Evolutionary conservation across 30 jellyfish, hydroid and myxozoan genomes (phyloP), one percentile per base, ranked within the genome.

Genomic region (Rhopilema esculentum): DNA sequence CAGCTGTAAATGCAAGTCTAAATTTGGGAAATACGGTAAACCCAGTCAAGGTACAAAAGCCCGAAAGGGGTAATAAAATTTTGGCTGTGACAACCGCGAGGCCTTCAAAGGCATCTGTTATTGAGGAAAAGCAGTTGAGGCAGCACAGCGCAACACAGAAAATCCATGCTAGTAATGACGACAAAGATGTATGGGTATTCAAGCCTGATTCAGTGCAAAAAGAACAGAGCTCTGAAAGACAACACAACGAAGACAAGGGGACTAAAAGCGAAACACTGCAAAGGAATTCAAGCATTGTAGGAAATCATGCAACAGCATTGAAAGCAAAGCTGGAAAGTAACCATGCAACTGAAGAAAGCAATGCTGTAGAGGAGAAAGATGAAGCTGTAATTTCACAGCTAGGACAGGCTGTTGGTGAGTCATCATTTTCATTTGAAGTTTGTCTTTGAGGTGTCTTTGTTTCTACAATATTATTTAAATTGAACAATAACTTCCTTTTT

Each of bases 341-440:
- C 52, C 64, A 24, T 25, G 18, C 50, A 23, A 20, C 30, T 16
- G 23, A 40, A 40, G 57, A 40, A 40, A 40, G 21, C 6, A 51
- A 32, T 27, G 22, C 82, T 21, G 16, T 22, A 30, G 62, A 22
- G 28, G 17, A 24, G 65, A 71, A 28, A 15, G 82, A 48, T 18
- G 72, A 48, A 32, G n/a, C 85, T 9, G 25, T 75, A 1, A 18
- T 48, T 20, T 66, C 51, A 0, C 27, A 75, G 72, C 8, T 75
- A n/a, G 85, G 85, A 2, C 85, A 75, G 12, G 85, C 85, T 0
- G 72, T 75, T 20, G 85, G 85, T 27, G 23, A 29, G 74, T 29
- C 28, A 24, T 8, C 8, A 6, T 22, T 68, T 63, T 63, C 57
- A 40, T 12, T 24, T 8, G 21, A 63, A 8, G 16, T 19, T 63